Conservation (phyloP, 1,140 invertebrate genomes). For the Stratiolaelaps scimitus region DNA sequence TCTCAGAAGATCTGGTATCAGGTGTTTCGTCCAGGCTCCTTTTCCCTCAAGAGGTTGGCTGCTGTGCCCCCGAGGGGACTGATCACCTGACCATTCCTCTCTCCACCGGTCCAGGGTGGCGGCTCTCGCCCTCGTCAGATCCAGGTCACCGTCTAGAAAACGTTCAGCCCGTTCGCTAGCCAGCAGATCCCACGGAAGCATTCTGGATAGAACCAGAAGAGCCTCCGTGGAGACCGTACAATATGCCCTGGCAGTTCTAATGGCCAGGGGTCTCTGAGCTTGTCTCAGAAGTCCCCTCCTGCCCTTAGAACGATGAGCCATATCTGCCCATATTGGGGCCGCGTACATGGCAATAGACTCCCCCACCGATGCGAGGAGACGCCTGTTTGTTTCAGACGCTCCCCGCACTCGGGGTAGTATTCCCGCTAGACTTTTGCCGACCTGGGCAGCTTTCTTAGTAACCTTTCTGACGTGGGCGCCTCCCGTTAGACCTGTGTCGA, state of each 20-base stretch:
- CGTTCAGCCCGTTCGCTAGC: not conserved
- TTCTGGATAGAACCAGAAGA: no score
- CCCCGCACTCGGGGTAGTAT: not conserved
- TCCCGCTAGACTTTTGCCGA: not conserved
- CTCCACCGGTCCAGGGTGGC: no score
- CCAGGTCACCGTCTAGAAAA: no score
- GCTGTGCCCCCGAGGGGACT: no score
- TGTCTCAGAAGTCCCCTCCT: not conserved
- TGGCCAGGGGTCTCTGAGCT: not conserved
- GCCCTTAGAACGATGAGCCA: not conserved
- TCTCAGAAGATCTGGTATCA: no score
- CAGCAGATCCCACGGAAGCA: not conserved
- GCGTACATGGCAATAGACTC: not conserved
- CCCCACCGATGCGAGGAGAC: no score
- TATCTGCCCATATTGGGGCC: not conserved
- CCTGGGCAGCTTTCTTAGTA: not conserved
- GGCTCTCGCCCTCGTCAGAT: no score
- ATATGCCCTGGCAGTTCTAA: not conserved
- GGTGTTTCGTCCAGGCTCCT: no score
- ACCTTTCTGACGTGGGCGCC: not conserved
- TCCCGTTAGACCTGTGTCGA: no score
- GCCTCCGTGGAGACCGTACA: no score
- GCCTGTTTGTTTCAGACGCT: slow-evolving; percentile 7
- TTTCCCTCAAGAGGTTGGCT: no score
- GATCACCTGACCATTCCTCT: no score